phyloP scores from a whole-genome alignment of 2,113 vertebrate genomes.

The Arenaria interpres region DNA sequence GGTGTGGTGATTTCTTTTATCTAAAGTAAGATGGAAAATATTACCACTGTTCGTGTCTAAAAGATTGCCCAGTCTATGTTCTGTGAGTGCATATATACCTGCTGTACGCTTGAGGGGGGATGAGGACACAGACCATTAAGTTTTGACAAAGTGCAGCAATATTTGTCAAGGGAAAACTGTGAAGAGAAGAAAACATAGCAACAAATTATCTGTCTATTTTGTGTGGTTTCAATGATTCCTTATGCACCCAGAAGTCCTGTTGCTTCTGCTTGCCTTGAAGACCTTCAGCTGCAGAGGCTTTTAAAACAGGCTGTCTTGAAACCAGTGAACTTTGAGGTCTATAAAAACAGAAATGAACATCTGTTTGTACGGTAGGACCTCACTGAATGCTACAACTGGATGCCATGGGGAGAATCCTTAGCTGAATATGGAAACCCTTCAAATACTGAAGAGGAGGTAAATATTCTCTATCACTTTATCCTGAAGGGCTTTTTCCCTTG shows the following conservation, averaged over 20 bases:
- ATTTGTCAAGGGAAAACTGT: background rate
- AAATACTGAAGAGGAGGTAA: background rate
- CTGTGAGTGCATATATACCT: background rate
- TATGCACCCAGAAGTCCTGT: background rate
- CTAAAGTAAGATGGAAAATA: background rate
- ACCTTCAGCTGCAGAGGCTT: background rate
- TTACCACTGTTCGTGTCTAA: background rate
- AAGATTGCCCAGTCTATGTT: background rate
- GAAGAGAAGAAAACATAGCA: background rate
- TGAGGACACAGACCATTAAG: background rate
- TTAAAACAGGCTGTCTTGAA: background rate
- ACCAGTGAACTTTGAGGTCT: background rate
- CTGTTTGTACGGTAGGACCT: background rate
- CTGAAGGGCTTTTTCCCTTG: background rate
- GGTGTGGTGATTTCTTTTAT: background rate
- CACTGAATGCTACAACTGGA: background rate
- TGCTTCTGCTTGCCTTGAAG: background rate
- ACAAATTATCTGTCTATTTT: background rate
- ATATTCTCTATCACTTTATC: background rate
- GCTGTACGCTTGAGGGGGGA: background rate
- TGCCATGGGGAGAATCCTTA: background rate
- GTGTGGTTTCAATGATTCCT: background rate
- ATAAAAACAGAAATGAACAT: background rate
- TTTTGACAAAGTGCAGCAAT: background rate
- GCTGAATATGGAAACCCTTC: background rate